A percentile compares a stretch with the other conserved stretches of the same genome.
phyloP scores from a whole-genome alignment of 2,113 vertebrate genomes.

The Ciconia boyciana region DNA sequence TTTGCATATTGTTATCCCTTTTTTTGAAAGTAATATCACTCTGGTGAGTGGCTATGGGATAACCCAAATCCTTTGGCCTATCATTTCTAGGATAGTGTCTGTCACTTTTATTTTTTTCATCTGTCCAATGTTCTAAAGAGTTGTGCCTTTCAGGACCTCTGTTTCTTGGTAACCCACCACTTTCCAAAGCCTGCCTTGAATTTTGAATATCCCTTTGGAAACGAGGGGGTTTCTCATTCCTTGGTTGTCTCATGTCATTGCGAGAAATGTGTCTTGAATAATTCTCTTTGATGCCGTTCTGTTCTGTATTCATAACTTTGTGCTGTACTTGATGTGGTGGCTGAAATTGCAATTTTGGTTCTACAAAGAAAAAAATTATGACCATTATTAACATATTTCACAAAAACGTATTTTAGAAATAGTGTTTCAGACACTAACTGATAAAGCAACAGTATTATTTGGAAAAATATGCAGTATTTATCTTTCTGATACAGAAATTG shows the following conservation, averaged over 20 bases:
- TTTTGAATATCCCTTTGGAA: conserved; percentile 89
- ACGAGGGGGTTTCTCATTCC: conserved; percentile 91
- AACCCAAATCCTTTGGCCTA: conserved; percentile 80
- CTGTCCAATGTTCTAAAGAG: conserved; percentile 77
- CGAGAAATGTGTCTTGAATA: conserved; percentile 79
- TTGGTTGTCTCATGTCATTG: conserved; percentile 80
- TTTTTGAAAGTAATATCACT: conserved; percentile 76
- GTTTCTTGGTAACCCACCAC: conserved; percentile 72
- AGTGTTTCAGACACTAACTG: not conserved
- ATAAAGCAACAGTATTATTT: not conserved
- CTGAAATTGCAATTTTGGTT: conserved; percentile 81
- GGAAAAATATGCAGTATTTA: not conserved
- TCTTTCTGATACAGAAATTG: not conserved
- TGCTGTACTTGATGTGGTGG: conserved; percentile 77
- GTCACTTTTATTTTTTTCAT: conserved; percentile 77
- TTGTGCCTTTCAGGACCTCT: conserved; percentile 77
- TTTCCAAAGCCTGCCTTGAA: conserved; percentile 80
- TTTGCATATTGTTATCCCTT: conserved; percentile 77
- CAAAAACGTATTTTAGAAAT: not conserved
- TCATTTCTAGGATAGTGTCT: conserved; percentile 76
- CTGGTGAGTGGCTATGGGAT: conserved; percentile 64
- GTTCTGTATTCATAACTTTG: conserved; percentile 73
- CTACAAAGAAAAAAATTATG: conserved; percentile 72
- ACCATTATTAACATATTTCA: not conserved
- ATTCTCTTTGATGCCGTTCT: conserved; percentile 81